phyloP scores from a whole-genome alignment of 2,113 vertebrate species.

The Ailuropoda melanoleuca region DNA sequence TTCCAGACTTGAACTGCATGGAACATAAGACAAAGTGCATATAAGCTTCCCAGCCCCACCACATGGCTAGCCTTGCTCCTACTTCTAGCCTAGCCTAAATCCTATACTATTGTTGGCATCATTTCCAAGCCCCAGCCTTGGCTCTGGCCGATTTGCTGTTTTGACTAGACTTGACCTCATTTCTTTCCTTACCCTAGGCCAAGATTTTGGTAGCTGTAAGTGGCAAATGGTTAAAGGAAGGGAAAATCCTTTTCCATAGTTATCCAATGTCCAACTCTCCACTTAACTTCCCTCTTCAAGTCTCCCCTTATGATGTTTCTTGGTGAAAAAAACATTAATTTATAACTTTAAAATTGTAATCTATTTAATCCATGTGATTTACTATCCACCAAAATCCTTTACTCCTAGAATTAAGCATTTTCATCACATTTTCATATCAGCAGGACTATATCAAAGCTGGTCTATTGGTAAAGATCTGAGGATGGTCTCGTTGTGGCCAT shows the following conservation, averaged over 20 bases:
- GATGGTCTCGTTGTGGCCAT: background rate
- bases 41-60: background rate
- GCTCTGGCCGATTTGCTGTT: background rate
- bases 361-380: background rate
- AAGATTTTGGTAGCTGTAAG: conserved; percentile 28
- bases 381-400: background rate
- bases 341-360: background rate
- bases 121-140: conserved; percentile 9
- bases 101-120: conserved; percentile 23
- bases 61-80: background rate
- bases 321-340: background rate
- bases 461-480: background rate
- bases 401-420: background rate
- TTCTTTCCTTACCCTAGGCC: conserved; percentile 39
- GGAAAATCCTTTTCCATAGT: conserved; percentile 10
- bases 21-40: background rate
- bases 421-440: background rate
- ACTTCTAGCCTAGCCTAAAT: background rate
- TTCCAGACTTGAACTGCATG: background rate
- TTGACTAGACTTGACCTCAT: conserved; percentile 41
- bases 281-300: background rate
- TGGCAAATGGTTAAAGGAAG: conserved; percentile 45
- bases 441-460: background rate
- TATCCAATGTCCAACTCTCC: background rate
- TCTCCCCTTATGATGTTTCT: background rate